Percentiles rank a stretch among this genome's conserved stretches.
Evolutionary conservation across 2,113 vertebrate genomes (phyloP).

Genomic region (Atherinomorus stipes): DNA sequence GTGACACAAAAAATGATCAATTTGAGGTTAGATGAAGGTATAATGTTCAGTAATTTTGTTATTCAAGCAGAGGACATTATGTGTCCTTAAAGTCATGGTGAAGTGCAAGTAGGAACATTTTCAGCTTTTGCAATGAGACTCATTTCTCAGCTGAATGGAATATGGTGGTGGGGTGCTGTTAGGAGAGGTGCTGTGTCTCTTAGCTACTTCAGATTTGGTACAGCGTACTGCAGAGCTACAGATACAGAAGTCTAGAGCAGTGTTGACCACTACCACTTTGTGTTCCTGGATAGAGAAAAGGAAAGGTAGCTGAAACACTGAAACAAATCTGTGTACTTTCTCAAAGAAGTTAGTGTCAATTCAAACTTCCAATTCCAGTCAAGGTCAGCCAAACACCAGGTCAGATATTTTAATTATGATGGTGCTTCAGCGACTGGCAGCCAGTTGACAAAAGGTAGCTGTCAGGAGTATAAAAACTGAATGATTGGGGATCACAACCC

Average conservation of each 20-base stretch:
- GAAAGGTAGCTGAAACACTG: not conserved
- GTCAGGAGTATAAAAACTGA: no score
- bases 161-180: not conserved
- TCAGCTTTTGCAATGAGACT: not conserved
- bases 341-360: not conserved
- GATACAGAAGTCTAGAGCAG: not conserved
- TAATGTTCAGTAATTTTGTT: constrained; percentile 1
- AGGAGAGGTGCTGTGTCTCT: not conserved
- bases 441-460: no score
- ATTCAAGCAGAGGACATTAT: not conserved
- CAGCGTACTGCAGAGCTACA: not conserved
- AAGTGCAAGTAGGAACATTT: not conserved
- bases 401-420: not conserved
- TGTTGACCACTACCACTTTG: not conserved
- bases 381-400: not conserved
- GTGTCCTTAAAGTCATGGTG: constrained; percentile 14
- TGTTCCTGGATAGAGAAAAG: not conserved
- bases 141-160: constrained; percentile 17
- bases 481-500: no score
- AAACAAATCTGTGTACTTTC: not conserved
- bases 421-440: not conserved
- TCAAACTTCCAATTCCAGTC: no score
- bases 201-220: not conserved
- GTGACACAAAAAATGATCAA: not conserved
- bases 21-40: constrained; percentile 9